Base-by-base conservation (phyloP, 2,888 invertebrate species). In the Drosophila austrosaltans region DNA sequence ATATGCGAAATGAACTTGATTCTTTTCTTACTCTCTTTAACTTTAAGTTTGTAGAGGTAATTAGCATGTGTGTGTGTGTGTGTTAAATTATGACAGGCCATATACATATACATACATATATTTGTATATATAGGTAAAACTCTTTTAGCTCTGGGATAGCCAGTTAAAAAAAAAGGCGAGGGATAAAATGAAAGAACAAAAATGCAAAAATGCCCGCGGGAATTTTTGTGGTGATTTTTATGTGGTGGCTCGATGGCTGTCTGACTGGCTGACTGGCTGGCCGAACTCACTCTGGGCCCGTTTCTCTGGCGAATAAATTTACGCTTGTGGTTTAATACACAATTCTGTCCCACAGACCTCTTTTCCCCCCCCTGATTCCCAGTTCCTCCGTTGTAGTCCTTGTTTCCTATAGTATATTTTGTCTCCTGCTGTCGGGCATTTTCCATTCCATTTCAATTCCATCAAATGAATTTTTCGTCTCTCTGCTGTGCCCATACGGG, bases 251-350 rank as follows among this genome's bases (percentile, higher is more conserved):
- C 16, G 16, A 16, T 16, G 53, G 42, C 57, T 2, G 28, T 3
- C 30, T 30, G 30, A 30, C 30, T 30, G 16, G 16, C 16, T 16
- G 16, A 16, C 16, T 16, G 16, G 4, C 28, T 28, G 28, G 28
- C 28, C 5, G 28, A 28, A 16, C 16, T 16, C 28, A 4, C 3
- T 28, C 5, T 28, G 36, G 36, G 36, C 7, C 56, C 61, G 44
- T 66, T 59, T 60, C 70, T 58, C 66, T 73, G 82, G 44, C 71
- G 78, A 81, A 90, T 85, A 89, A 91, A 91, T 90, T 90, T 81
- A 81, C 90, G 80, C 84, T 81, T 91, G 91, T 76, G 91, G 91
- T 89, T 90, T 87, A 85, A 84, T 89, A 84, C 85, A 81, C 82
- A 75, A 88, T 60, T 72, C 69, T 58, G 48, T 57, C 32, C 44